phyloP scores from a whole-genome alignment of 92 coral and sea anemone species.

The Isaurus tuberculatus region DNA sequence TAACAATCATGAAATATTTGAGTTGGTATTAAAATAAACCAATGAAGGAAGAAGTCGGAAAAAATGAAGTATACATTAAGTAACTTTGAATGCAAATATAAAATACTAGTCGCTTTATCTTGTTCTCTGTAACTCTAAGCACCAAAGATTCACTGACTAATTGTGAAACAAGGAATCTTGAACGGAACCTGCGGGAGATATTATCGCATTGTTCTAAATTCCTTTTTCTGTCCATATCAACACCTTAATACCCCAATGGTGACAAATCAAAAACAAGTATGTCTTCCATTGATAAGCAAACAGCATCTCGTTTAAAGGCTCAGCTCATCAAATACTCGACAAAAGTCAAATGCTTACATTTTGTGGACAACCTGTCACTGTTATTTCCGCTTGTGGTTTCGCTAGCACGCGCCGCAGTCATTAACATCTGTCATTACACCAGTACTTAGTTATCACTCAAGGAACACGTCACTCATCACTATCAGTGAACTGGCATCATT shows the following conservation, averaged over 20 bases:
- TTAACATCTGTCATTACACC: neutral
- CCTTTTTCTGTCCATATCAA: neutral
- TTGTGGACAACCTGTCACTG: neutral
- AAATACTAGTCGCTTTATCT: too few species aligned
- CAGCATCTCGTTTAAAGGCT: too few species aligned
- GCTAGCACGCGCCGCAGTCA: slow-evolving; percentile 24
- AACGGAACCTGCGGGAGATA: neutral
- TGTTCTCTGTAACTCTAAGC: neutral
- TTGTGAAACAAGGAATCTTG: neutral
- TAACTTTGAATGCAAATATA: too few species aligned
- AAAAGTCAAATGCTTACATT: neutral
- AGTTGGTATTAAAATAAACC: too few species aligned
- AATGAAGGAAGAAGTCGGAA: too few species aligned
- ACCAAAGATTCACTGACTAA: neutral
- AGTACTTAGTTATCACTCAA: neutral
- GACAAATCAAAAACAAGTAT: neutral
- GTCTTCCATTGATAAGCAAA: neutral
- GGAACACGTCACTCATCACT: neutral
- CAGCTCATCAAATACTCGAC: neutral
- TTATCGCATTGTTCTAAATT: neutral
- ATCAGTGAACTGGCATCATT: neutral
- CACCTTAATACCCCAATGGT: neutral
- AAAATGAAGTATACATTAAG: too few species aligned
- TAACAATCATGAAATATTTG: too few species aligned
- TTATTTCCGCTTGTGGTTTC: slow-evolving; percentile 10